A percentile compares a stretch with the other conserved stretches of the same genome.
Conservation (phyloP, 2,113 vertebrate species). For the Chroicocephalus ridibundus region DNA sequence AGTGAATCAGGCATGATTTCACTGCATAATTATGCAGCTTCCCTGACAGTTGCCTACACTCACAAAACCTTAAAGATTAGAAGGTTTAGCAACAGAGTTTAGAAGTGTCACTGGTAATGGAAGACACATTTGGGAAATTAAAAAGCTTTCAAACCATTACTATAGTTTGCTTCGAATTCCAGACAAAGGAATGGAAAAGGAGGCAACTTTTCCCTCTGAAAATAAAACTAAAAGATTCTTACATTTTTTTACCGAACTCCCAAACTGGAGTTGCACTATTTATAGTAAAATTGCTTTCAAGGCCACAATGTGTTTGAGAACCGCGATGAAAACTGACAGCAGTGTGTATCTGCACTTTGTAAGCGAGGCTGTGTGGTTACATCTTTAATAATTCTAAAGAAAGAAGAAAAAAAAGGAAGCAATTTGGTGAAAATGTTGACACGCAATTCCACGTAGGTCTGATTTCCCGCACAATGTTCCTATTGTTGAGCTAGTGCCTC, state of each 20-base stretch:
- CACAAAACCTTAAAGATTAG: not conserved
- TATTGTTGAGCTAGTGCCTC: not conserved
- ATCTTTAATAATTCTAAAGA: not conserved
- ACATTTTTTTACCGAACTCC: not conserved
- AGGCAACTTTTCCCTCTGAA: not conserved
- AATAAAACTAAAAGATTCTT: not conserved
- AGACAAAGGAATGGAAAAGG: not conserved
- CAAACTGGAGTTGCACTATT: not conserved
- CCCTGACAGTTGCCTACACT: not conserved
- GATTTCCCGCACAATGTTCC: not conserved
- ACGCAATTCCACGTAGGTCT: not conserved
- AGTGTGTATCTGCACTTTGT: not conserved
- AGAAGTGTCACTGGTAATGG: not conserved
- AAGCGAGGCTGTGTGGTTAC: not conserved
- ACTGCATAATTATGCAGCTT: not conserved
- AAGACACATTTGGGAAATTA: not conserved
- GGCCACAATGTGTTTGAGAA: not conserved
- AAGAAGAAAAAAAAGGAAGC: not conserved
- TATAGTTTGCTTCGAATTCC: not conserved
- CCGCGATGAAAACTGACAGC: not conserved
- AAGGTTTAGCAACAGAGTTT: not conserved
- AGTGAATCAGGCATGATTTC: constrained; percentile 13
- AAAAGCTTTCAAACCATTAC: not conserved
- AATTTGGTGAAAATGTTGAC: not conserved
- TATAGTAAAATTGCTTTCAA: not conserved